Conservation (phyloP, 2,113 vertebrate genomes). For the Lepidothrix coronata region DNA sequence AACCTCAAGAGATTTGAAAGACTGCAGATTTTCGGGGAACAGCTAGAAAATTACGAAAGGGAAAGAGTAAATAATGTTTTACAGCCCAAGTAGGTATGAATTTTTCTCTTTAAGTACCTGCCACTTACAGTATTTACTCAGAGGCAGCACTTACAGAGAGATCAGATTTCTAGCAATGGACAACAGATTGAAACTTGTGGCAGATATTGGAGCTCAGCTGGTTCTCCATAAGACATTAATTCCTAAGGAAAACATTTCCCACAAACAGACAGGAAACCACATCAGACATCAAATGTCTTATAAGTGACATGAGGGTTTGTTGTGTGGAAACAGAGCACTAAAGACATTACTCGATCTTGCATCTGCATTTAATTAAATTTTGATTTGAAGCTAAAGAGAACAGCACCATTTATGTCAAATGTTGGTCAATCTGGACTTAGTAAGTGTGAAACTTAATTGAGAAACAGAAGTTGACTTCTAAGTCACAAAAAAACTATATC, state of each 20-base stretch:
- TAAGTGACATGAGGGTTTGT: not conserved
- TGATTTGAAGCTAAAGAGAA: not conserved
- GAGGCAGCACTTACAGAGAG: not conserved
- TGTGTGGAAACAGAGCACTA: not conserved
- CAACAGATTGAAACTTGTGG: not conserved
- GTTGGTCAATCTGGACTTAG: not conserved
- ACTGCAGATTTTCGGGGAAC: not conserved
- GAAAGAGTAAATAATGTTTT: not conserved
- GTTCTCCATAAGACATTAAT: not conserved
- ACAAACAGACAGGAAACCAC: not conserved
- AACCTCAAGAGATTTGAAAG: not conserved
- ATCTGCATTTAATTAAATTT: not conserved
- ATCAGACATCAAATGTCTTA: not conserved
- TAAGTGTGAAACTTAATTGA: not conserved
- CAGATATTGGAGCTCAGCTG: not conserved
- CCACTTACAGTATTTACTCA: not conserved
- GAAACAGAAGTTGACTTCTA: not conserved
- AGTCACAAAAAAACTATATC: not conserved
- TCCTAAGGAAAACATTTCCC: conserved; percentile 14
- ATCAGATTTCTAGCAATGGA: not conserved
- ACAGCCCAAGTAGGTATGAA: not conserved
- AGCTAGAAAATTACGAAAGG: not conserved
- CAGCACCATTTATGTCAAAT: not conserved
- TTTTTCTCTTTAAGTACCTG: not conserved
- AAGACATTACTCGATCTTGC: not conserved